Evolutionary conservation across 53 echinoderm and acorn worm species (phyloP).

Genomic region (Patiria pectinifera): DNA sequence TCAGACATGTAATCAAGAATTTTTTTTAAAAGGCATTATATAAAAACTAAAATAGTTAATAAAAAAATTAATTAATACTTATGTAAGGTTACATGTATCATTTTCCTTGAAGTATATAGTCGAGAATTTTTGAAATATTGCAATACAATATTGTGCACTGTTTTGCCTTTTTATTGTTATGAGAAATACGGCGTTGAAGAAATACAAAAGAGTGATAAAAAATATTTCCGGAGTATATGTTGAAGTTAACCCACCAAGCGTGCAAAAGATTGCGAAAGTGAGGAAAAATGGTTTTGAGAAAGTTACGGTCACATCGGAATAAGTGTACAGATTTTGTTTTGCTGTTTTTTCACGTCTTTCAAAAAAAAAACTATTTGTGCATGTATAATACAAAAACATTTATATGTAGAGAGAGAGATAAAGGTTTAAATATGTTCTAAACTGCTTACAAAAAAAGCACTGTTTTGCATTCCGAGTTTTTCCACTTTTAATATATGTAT

Average conservation of each 20-base stretch:
- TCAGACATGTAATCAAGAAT: slow-evolving; percentile 20
- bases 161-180: slow-evolving; percentile 36
- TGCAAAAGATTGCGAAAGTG: slow-evolving; percentile 9
- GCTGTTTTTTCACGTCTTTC: slow-evolving; percentile 55
- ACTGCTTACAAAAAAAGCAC: not conserved
- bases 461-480: not conserved
- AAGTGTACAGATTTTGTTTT: slow-evolving; percentile 5
- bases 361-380: slow-evolving; percentile 15
- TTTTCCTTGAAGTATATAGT: slow-evolving; percentile 29
- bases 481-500: slow-evolving; percentile 10
- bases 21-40: not conserved
- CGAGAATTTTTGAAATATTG: slow-evolving; percentile 23
- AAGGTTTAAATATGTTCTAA: not conserved
- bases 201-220: not conserved
- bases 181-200: not conserved
- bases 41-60: not conserved
- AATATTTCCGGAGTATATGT: slow-evolving; percentile 8
- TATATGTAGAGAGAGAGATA: not conserved
- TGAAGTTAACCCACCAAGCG: slow-evolving; percentile 43
- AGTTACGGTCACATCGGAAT: not conserved
- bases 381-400: slow-evolving; percentile 15
- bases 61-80: not conserved
- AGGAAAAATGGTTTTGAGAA: not conserved
- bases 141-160: slow-evolving; percentile 49
- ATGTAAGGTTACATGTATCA: slow-evolving; percentile 20